Conservation (phyloP, 2,797 vertebrate genomes). For the Sebastes matsubarae region DNA sequence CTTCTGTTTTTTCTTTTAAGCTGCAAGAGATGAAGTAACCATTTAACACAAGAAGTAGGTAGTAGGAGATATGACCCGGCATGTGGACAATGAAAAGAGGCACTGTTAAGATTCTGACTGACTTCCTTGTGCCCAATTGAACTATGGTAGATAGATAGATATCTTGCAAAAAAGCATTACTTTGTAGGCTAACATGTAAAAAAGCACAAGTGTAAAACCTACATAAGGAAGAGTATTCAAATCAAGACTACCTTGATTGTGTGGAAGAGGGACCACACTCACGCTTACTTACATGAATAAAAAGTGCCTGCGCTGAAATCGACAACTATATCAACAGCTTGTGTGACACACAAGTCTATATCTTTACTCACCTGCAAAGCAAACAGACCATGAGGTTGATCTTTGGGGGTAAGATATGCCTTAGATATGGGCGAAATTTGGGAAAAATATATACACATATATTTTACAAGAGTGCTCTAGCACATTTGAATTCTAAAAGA, state of each 20-base stretch:
- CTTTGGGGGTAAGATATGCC: conserved; percentile 14
- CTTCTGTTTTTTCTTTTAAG: background rate
- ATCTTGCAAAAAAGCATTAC: background rate
- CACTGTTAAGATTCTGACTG: background rate
- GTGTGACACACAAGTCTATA: background rate
- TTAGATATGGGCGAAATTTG: conserved; percentile 2
- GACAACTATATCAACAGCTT: conserved; percentile 25
- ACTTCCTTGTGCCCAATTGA: background rate
- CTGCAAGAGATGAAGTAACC: background rate
- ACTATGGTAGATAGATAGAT: background rate
- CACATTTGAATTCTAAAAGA: conserved; percentile 13
- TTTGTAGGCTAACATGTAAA: background rate
- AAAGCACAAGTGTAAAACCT: conserved; percentile 24
- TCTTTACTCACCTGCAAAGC: conserved; percentile 41
- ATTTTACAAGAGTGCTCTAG: conserved; percentile 40
- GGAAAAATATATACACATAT: conserved; percentile 40
- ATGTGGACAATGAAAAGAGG: background rate
- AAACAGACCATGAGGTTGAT: conserved; percentile 20
- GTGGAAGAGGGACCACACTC: conserved; percentile 7
- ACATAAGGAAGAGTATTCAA: conserved; percentile 18
- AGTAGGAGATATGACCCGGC: background rate
- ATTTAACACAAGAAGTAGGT: background rate
- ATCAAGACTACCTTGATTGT: conserved; percentile 36
- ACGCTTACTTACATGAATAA: conserved; percentile 29
- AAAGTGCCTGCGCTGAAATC: conserved; percentile 60